A percentile compares a stretch with the other conserved stretches of the same genome.
Conservation (phyloP, 1,140 invertebrate species). For the Drosophila nannoptera region DNA sequence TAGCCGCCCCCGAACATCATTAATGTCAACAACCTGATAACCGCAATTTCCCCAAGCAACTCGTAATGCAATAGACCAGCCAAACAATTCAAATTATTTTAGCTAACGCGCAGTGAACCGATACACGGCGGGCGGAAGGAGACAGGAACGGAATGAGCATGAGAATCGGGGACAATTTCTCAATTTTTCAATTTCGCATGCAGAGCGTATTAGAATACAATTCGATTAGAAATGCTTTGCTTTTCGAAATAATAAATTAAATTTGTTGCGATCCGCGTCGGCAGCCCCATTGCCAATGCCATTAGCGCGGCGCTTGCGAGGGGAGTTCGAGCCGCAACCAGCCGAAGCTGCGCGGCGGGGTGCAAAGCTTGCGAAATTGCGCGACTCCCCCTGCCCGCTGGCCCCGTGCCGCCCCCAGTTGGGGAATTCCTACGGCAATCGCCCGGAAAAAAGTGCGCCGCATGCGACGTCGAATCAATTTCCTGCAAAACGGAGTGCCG, state of each 20-base stretch:
- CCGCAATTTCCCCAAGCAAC: conserved; percentile 45
- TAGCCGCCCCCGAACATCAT: conserved; percentile 49
- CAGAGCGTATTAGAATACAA: conserved; percentile 69
- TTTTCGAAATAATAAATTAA: conserved; percentile 77
- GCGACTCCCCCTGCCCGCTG: conserved; percentile 12
- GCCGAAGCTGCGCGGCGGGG: conserved; percentile 44
- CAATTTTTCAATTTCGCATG: conserved; percentile 61
- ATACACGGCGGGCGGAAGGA: conserved; percentile 8
- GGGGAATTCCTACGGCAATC: conserved; percentile 72
- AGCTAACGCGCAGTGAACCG: conserved; percentile 31
- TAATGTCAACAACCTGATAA: conserved; percentile 70
- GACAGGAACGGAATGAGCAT: conserved; percentile 16
- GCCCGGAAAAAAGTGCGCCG: conserved; percentile 58
- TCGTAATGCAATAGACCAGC: conserved; percentile 9
- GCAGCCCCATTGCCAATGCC: conserved; percentile 59
- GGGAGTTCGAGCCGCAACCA: conserved; percentile 2
- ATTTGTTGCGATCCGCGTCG: conserved; percentile 47
- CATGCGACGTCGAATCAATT: conserved; percentile 68
- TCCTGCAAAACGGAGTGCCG: conserved; percentile 51
- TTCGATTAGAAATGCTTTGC: conserved; percentile 77
- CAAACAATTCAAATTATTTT: conserved; percentile 61
- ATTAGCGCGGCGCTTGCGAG: conserved; percentile 60
- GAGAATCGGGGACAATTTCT: conserved; percentile 67
- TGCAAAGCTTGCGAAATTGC: conserved; percentile 75
- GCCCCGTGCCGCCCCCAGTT: conserved; percentile 31